Evolutionary conservation across 2,797 vertebrate species (phyloP).

Genomic region (Sorex maritimensis): DNA sequence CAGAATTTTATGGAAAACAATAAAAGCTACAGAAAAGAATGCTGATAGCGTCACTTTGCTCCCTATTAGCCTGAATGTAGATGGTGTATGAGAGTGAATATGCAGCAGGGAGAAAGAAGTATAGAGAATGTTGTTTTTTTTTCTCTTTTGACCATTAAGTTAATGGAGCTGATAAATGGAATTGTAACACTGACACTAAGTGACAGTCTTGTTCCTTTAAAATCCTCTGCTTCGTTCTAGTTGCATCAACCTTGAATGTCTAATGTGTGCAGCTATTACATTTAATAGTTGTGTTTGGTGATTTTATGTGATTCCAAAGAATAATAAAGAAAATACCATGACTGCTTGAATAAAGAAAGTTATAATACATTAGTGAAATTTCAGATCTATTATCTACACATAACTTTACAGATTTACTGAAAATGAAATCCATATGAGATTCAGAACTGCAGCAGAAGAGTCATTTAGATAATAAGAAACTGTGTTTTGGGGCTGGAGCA

Average conservation of each 20-base stretch:
- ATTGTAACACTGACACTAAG: constrained; percentile 85
- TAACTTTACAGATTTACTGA: constrained; percentile 54
- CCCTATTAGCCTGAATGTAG: constrained; percentile 70
- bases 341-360: constrained; percentile 67
- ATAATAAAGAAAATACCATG: constrained; percentile 68
- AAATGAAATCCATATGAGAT: constrained; percentile 13
- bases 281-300: constrained; percentile 72
- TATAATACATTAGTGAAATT: constrained; percentile 74
- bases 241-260: constrained; percentile 76
- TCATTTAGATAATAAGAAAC: neutral
- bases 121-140: neutral
- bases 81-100: neutral
- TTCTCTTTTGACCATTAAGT: constrained; percentile 78
- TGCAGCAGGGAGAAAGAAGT: constrained; percentile 66
- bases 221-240: constrained; percentile 78
- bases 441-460: neutral
- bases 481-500: too few relatives aligned
- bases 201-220: constrained; percentile 79
- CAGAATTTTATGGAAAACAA: constrained; percentile 81
- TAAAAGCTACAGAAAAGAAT: constrained; percentile 83
- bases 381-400: neutral
- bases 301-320: constrained; percentile 81
- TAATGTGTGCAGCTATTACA: constrained; percentile 70
- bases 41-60: constrained; percentile 76
- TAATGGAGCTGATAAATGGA: constrained; percentile 85